A percentile compares a stretch with the other conserved stretches of the same genome.
Conservation (phyloP, 2,888 invertebrate species). For the Caenorhabditis panamensis region DNA sequence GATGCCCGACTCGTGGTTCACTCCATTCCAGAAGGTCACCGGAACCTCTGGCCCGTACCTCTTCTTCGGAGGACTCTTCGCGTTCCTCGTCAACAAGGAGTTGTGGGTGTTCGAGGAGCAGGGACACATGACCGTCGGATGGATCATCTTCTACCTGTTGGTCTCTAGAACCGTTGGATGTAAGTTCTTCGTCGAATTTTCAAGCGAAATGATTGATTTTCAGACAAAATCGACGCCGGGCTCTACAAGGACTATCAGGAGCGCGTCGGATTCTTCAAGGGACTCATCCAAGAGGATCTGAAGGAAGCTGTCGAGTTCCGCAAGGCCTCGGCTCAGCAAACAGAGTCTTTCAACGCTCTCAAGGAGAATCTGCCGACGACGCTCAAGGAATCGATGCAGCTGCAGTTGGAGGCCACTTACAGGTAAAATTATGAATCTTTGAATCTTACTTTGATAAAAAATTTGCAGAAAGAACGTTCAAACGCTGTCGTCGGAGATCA, state of each 20-base stretch:
- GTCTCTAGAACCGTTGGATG: constrained; percentile 77
- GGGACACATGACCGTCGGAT: constrained; percentile 78
- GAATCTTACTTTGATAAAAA: constrained; percentile 74
- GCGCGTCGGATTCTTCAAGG: constrained; percentile 75
- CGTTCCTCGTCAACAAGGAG: constrained; percentile 94
- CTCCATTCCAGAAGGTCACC: constrained; percentile 94
- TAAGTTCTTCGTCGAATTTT: constrained; percentile 35
- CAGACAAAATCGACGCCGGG: constrained; percentile 75
- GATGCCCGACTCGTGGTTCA: constrained; percentile 95
- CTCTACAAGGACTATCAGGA: constrained; percentile 76
- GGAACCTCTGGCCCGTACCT: constrained; percentile 91
- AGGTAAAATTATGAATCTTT: neutral
- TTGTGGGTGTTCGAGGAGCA: constrained; percentile 95
- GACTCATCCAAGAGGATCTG: constrained; percentile 79
- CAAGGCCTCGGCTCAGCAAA: constrained; percentile 78
- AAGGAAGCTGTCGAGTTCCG: constrained; percentile 81
- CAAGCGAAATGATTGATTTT: constrained; percentile 31
- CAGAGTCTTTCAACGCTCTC: constrained; percentile 76
- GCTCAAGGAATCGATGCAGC: constrained; percentile 88
- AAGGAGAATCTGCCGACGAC: constrained; percentile 79
- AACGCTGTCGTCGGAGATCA: constrained; percentile 78
- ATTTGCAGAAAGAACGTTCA: constrained; percentile 81
- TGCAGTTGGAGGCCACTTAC: constrained; percentile 95
- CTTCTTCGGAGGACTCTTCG: constrained; percentile 88
- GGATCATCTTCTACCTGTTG: constrained; percentile 78